Conservation (phyloP, 2,888 invertebrate species). For the Tachina fera region DNA sequence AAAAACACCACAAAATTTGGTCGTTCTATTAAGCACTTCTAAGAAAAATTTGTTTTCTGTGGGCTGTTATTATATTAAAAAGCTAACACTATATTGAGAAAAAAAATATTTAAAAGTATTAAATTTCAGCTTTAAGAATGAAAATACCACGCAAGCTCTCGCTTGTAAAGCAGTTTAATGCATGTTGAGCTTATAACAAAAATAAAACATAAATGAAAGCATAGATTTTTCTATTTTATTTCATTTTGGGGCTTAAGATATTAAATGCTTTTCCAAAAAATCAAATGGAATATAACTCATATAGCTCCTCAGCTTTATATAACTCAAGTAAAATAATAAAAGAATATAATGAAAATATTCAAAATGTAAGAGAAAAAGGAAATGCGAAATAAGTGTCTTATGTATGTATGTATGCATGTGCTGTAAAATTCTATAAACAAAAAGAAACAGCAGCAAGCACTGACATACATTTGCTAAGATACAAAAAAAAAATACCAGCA, state of each 20-base stretch:
- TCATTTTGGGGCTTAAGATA: neutral
- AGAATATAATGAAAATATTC: conserved; percentile 24
- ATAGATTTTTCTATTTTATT: too few species aligned
- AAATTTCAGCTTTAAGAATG: too few species aligned
- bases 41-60: too few species aligned
- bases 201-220: neutral
- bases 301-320: neutral
- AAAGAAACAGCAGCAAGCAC: conserved; percentile 5
- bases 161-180: neutral
- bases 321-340: neutral
- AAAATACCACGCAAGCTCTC: too few species aligned
- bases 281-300: neutral
- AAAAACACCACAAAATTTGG: too few species aligned
- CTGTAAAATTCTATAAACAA: conserved; percentile 26
- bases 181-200: neutral
- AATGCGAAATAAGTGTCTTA: conserved; percentile 15
- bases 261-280: neutral
- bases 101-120: too few species aligned
- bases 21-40: too few species aligned
- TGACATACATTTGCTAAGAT: conserved; percentile 13
- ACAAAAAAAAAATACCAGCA: conserved; percentile 19
- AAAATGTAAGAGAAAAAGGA: neutral
- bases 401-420: neutral
- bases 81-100: too few species aligned
- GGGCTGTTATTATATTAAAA: too few species aligned